Base-by-base conservation (phyloP, 2,888 invertebrate genomes). In the Melanotus villosus region DNA sequence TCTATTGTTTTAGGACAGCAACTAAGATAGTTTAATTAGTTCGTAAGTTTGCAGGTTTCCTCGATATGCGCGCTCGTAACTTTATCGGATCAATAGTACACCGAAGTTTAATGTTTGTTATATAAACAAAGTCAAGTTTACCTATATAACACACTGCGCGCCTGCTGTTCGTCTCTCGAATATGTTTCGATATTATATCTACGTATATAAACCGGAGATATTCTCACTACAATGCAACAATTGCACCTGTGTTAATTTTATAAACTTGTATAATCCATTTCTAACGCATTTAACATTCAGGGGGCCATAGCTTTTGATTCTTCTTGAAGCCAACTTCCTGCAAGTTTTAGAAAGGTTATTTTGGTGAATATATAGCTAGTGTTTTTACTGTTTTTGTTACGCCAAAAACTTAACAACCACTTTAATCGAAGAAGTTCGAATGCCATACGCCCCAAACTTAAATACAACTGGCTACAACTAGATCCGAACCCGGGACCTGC, bases 1-100 rank as follows among this genome's bases (percentile, higher is more conserved):
- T 82, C 81, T 83, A 84, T 83, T 84, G 83, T 84, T 82, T 79
- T 82, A 81, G 81, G 82, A 81, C 80, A 81, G 81, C 80, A 81
- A 81, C 79, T 80, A 81, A 83, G 82, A 84, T 83, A 84, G 84
- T 84, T 84, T 83, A 84, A 84, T 84, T 84, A 84, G 84, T 84
- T 84, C 80, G 82, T 83, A 84, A 84, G 83, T 84, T 83, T 79
- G 80, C 80, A 80, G 81, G 80, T 82, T 81, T 80, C 82, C 79
- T 79, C 79, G 78, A 80, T 79, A 79, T 78, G 77, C 77, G 78
- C 72, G 72, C 76, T 77, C 73, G 67, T 66, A 81, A 83, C 80
- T 83, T 83, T 83, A 83, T 82, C 83, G 80, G 82, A 84, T 84
- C 83, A 81, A 82, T 83, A 82, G 78, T 75, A 78, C 77, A 78